A percentile compares a stretch with the other conserved stretches of the same genome.
Conservation (phyloP, 1,140 invertebrate genomes). For the Drosophila parabipectinata region DNA sequence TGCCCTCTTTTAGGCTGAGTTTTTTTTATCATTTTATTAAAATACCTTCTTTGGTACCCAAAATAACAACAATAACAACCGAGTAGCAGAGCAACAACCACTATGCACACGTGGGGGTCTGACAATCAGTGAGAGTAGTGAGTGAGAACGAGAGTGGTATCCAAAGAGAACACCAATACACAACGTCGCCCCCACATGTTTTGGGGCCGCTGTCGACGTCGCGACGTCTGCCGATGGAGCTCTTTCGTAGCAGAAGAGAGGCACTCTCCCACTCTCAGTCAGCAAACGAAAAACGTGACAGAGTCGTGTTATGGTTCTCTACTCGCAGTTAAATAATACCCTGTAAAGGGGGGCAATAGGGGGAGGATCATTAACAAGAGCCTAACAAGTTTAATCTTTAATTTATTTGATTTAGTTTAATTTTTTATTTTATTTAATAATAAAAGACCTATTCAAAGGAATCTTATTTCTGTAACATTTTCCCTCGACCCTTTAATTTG, state of each 20-base stretch:
- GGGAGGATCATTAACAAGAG: neutral
- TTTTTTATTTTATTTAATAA: too few relatives aligned
- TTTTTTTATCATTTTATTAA: too few relatives aligned
- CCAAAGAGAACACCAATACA: conserved; percentile 23
- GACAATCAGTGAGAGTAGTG: conserved; percentile 3
- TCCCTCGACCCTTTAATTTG: neutral
- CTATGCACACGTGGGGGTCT: conserved; percentile 70
- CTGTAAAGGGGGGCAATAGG: neutral
- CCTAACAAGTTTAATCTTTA: too few relatives aligned
- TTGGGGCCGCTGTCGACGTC: conserved; percentile 39
- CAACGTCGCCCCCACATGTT: conserved; percentile 20
- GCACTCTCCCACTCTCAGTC: conserved; percentile 27
- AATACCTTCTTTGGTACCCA: neutral
- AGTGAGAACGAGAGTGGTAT: conserved; percentile 10
- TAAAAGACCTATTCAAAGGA: too few relatives aligned
- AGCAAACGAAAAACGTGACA: conserved; percentile 72
- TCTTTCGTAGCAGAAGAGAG: conserved; percentile 24
- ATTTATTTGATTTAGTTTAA: too few relatives aligned
- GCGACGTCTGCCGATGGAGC: conserved; percentile 45
- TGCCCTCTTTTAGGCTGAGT: too few relatives aligned
- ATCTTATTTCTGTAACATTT: neutral
- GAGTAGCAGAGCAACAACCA: conserved; percentile 44
- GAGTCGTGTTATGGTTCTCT: conserved; percentile 67
- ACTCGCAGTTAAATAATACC: conserved; percentile 43
- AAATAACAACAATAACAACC: conserved; percentile 33